Base-by-base conservation (phyloP, 2,888 invertebrate species). In the Argyresthia goedartella region DNA sequence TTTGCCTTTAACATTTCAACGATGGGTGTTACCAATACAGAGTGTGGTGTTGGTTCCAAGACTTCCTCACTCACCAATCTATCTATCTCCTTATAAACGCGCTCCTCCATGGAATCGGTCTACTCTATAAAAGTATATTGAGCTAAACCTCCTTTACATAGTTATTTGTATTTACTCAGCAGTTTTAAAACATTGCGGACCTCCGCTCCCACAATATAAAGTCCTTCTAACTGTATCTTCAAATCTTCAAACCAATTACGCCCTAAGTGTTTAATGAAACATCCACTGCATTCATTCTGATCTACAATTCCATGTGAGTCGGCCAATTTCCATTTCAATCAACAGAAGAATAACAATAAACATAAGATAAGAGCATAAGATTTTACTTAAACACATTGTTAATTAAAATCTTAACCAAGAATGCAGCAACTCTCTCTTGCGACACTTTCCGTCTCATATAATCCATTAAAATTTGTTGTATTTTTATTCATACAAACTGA, bases 21-120 rank as follows among this genome's bases (percentile, higher is more conserved):
- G 14, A 54, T 52, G 4, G 52, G 54, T 11, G 51, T 52, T 34
- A 49, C 53, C 45, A 45, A 53, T 50, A 45, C 46, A 2, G 52
- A 46, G 33, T 52, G 36, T 14, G 54, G 9, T 1, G 39, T 45
- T 3, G 49, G 46, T 45, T 49, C 45, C 35, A 55, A 39, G 11
- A 54, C 54, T 1, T 35, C 42, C 33, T 49, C 49, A 13, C 13
- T 16, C 8, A 33, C 52, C 13, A 52, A 14, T 10, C 52, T 44
- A 35, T 52, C 52, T 8, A 54, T 42, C 41, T 54, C 51, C 8
- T 53, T 41, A 13, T 39, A 25, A 4, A 53, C 43, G 6, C 51
- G 8, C 4, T 54, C 51, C 45, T 45, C 51, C 10, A 54, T 33
- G 54, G 49, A 16, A 54, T 33, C 9, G 50, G 36, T 33, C 54